These are phyloP conservation scores for Fabriciana adippe DNA, from an alignment of 2,888 invertebrate genomes.

Conservation along the genomic window DNA sequence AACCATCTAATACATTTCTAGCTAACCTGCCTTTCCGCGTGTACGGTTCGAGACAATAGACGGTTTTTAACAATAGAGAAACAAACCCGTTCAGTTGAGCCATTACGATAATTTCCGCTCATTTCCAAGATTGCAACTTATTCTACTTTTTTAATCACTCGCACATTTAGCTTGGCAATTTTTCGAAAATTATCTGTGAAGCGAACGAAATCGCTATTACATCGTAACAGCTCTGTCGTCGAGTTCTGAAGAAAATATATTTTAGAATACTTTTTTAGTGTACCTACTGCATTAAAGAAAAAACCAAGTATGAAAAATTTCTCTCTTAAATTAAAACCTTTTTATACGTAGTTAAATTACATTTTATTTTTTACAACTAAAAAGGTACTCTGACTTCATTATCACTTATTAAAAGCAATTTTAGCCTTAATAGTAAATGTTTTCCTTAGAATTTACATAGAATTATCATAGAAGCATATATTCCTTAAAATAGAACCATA, in stretches of 20 bases:
- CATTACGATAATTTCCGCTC: constrained; percentile 41
- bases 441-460: too few relatives aligned
- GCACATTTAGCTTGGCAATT: constrained; percentile 29
- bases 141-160: constrained; percentile 50
- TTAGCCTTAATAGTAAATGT: too few relatives aligned
- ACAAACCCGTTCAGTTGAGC: constrained; percentile 38
- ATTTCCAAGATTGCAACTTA: constrained; percentile 45
- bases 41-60: constrained; percentile 24
- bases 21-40: constrained; percentile 19
- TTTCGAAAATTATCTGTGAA: constrained; percentile 12
- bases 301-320: too few relatives aligned
- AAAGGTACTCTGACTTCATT: too few relatives aligned
- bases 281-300: too few relatives aligned
- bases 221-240: not conserved
- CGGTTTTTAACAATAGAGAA: constrained; percentile 30
- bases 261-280: not conserved
- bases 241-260: not conserved
- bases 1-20: constrained; percentile 1
- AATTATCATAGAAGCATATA: too few relatives aligned
- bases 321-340: too few relatives aligned
- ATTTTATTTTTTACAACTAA: too few relatives aligned
- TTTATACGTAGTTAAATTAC: too few relatives aligned
- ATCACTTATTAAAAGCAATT: too few relatives aligned
- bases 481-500: too few relatives aligned
- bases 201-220: not conserved